Evolutionary conservation across 2,888 invertebrate species (phyloP), one percentile per base, ranked within the genome.

Genomic region (Phania funesta): DNA sequence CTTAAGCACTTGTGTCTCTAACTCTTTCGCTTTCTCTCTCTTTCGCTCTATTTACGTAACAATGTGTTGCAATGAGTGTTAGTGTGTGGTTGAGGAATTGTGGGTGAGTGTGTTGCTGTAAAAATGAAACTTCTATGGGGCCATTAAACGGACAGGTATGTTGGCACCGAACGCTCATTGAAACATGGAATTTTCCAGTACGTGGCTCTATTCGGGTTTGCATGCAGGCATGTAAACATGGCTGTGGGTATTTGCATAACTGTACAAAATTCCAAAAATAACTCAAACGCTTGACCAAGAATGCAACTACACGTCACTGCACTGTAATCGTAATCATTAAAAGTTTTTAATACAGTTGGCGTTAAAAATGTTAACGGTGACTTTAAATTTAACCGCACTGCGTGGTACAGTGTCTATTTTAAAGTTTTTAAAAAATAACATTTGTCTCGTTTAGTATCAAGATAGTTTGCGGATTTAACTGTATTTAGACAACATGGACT

Each of bases 241-340:
- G 6, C 16, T 65, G 24, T 41, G 24, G 24, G 48, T 29, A 32
- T 52, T 67, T 58, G 32, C 29, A 7, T 74, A 58, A 48, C 52
- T 58, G 38, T 24, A 73, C 16, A 70, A 82, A 78, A 70, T 82
- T 70, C 78, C 73, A 65, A 65, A 71, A 82, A 82, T 82, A 82
- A 74, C 78, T 74, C 35, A 54, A 74, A 82, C 56, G 82, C 82
- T 82, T 82, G 78, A 82, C 82, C 79, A 82, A 58, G 73, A 70
- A 78, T 82, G 74, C 70, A 78, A 32, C 58, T 67, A 44, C 54
- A 26, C 11, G 29, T 48, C 58, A 22, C 4, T 64, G 62, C 70
- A 56, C 3, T 32, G 7, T 54, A 46, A 71, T 48, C 24, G 70
- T 71, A n/a, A 26, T 24, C 24, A 38, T 48, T 35, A 38, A 58